Evolutionary conservation across 2,888 invertebrate species (phyloP).

Genomic region (Carabus problematicus): DNA sequence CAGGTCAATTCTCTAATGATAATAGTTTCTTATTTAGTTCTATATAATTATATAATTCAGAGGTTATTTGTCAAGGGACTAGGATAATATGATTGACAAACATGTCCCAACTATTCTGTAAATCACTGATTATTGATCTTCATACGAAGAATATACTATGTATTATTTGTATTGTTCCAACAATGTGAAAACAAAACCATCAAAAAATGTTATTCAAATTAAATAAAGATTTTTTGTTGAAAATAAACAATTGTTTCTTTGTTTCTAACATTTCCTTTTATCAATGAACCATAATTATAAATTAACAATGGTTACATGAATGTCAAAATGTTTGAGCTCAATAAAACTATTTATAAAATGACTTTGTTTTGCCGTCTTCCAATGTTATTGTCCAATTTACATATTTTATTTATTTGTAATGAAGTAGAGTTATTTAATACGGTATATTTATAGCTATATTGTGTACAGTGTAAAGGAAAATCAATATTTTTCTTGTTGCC

Average conservation of each 20-base stretch:
- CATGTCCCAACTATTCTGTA: too few species aligned
- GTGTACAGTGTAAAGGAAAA: background rate
- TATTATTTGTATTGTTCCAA: constrained; percentile 33
- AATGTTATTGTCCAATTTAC: background rate
- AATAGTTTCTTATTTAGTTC: constrained; percentile 23
- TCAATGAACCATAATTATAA: too few species aligned
- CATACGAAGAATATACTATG: constrained; percentile 20
- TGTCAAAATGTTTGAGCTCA: too few species aligned
- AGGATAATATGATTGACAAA: constrained; percentile 9
- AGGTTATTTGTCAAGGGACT: too few species aligned
- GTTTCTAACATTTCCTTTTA: background rate
- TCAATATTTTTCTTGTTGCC: constrained; percentile 18
- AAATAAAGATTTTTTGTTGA: constrained; percentile 35
- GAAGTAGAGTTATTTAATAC: too few species aligned
- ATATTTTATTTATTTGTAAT: background rate
- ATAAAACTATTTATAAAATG: too few species aligned
- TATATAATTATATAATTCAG: constrained; percentile 12
- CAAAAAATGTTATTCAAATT: constrained; percentile 27
- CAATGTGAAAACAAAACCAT: constrained; percentile 26
- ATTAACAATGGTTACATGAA: too few species aligned
- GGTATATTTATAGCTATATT: too few species aligned
- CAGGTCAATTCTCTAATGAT: constrained; percentile 25
- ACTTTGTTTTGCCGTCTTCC: constrained; percentile 3
- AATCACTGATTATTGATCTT: too few species aligned
- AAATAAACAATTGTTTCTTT: background rate